These are phyloP conservation scores for Bombus soroeensis DNA, from an alignment of 1,140 invertebrate species.

Conservation along the genomic window DNA sequence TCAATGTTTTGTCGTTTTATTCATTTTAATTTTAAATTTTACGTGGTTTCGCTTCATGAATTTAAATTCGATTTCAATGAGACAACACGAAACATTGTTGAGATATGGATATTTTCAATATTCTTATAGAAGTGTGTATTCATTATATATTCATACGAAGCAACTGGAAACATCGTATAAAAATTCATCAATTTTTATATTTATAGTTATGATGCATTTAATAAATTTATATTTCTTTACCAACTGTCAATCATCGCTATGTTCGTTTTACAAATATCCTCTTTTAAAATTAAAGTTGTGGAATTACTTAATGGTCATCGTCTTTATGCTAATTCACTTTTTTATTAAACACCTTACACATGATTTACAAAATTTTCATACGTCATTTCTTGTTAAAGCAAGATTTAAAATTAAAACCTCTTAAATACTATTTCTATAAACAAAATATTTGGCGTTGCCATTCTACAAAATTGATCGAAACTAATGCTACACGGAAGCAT, in stretches of 20 bases:
- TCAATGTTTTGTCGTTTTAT: not conserved
- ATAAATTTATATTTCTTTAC: not conserved
- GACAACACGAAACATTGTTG: not conserved
- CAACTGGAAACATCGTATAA: not conserved
- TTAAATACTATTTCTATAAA: no score
- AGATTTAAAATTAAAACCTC: no score
- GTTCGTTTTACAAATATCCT: not conserved
- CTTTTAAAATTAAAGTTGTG: no score
- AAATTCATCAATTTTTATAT: not conserved
- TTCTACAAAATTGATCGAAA: not conserved
- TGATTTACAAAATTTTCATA: no score
- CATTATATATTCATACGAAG: not conserved
- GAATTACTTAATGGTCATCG: not conserved
- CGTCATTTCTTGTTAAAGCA: no score
- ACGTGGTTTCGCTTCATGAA: not conserved
- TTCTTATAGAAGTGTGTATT: not conserved
- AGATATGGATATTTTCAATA: not conserved
- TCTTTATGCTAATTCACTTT: not conserved
- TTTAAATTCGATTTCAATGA: not conserved
- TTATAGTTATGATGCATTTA: not conserved
- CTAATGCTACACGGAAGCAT: conserved; percentile 47
- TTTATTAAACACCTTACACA: no score
- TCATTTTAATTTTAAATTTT: not conserved
- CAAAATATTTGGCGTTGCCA: not conserved
- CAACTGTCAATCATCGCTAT: not conserved